A percentile compares a stretch with the other conserved stretches of the same genome.
These are phyloP conservation scores for Pararge aegeria DNA, from an alignment of 1,140 invertebrate genomes.

Conservation along the genomic window DNA sequence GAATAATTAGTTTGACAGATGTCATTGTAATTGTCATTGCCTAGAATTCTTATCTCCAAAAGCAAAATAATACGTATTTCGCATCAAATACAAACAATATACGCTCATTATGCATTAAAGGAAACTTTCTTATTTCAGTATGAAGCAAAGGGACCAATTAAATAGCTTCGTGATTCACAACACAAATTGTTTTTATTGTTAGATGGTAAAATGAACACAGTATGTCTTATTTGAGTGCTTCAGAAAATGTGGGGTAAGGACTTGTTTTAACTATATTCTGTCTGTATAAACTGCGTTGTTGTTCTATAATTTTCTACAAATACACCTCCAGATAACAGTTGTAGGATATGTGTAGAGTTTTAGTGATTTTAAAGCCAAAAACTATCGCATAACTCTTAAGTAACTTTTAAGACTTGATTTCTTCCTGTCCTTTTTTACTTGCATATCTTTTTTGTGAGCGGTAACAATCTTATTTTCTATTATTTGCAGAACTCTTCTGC, in stretches of 20 bases:
- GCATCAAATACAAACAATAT: constrained; percentile 31
- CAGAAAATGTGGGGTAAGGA: constrained; percentile 75
- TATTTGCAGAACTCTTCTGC: too few species aligned
- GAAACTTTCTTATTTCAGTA: constrained; percentile 54
- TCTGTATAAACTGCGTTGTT: neutral
- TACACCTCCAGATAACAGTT: too few species aligned
- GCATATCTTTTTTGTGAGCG: too few species aligned
- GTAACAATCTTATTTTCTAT: too few species aligned
- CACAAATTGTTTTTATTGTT: constrained; percentile 57
- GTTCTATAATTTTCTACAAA: neutral
- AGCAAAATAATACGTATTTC: constrained; percentile 59
- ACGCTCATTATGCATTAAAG: constrained; percentile 10
- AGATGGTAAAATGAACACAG: constrained; percentile 72
- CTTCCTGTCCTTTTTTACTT: too few species aligned
- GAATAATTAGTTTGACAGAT: constrained; percentile 54
- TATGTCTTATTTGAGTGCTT: constrained; percentile 79
- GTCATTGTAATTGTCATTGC: constrained; percentile 65
- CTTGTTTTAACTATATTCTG: neutral
- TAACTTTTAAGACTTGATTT: too few species aligned
- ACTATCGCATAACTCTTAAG: too few species aligned
- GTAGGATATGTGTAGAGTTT: too few species aligned
- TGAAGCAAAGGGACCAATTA: constrained; percentile 68
- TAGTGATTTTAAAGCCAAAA: too few species aligned
- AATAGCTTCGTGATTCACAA: constrained; percentile 50
- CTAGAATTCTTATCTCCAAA: constrained; percentile 47